Evolutionary conservation across 2,888 invertebrate genomes (phyloP), one percentile per base, ranked within the genome.

Genomic region (Hyposoter dolosus): DNA sequence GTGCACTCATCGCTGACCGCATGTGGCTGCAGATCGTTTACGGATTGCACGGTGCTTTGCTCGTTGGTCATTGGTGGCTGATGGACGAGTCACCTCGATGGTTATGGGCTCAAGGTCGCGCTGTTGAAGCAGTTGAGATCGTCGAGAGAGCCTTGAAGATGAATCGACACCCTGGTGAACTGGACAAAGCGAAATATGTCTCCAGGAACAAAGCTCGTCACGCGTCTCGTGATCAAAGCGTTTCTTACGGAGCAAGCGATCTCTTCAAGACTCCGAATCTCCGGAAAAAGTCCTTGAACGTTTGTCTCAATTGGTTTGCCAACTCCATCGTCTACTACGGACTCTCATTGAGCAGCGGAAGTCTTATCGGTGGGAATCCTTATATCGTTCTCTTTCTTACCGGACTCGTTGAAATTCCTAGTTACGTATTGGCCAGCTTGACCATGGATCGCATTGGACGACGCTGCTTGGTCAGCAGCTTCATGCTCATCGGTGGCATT

Each of bases 51-150:
- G 96, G 97, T 75, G 93, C 96, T 23, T 92, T 97, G 0, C 95
- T 98, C 0, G 94, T 98, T 47, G 97, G 96, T 0, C 98, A 98
- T 92, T 97, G 97, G 96, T 98, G 98, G 98, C 94, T 97, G 5
- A 97, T 98, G 96, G 98, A 98, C 90, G 98, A 98, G 94, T 98
- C 98, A 9, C 98, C 98, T 0, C 95, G 98, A 19, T 98, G 98
- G 98, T 94, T 98, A 9, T 98, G 98, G 98, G 96, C 97, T 50
- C 97, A 98, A 92, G 98, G 98, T 0, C 95, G 96, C 69, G 95
- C 95, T 0, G 95, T 95, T 74, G 97, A 98, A 94, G 96, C 98
- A 0, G 95, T 98, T 0, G 95, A 95, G 12, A 97, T 98, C 86
- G 96, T 98, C 5, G 95, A 96, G 89, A 97, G 96, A 91, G 98